Conservation (phyloP, 2,888 invertebrate genomes). For the Heliconius cydno region DNA sequence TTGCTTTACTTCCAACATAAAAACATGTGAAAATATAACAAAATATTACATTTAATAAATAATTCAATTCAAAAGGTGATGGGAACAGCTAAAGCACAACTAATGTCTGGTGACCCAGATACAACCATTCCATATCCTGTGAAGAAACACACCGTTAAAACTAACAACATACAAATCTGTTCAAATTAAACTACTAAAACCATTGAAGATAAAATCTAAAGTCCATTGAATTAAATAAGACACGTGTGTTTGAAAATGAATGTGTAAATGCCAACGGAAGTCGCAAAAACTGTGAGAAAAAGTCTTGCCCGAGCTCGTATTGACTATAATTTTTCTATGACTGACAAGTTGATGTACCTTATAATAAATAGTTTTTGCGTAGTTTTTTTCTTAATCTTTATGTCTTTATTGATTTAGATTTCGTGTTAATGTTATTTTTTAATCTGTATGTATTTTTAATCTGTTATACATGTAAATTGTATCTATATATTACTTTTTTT, state of each 20-base stretch:
- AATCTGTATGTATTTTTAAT: neutral
- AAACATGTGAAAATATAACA: neutral
- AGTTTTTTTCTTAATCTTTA: neutral
- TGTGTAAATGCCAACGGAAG: conserved; percentile 46
- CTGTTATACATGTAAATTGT: neutral
- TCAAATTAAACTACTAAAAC: conserved; percentile 5
- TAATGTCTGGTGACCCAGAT: conserved; percentile 25
- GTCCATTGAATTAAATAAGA: conserved; percentile 16
- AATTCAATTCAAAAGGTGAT: neutral
- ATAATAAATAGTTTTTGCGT: too few relatives aligned
- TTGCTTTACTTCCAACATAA: too few relatives aligned
- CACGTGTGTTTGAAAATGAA: conserved; percentile 22
- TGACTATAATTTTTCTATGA: conserved; percentile 18
- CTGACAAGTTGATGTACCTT: neutral
- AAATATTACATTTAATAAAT: neutral
- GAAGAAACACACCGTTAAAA: conserved; percentile 29
- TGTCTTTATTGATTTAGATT: neutral
- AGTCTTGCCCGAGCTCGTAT: conserved; percentile 9
- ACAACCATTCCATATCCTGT: conserved; percentile 26
- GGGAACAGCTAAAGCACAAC: neutral
- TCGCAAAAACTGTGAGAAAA: conserved; percentile 38
- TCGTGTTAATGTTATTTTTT: neutral
- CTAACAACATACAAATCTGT: conserved; percentile 16
- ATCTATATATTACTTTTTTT: neutral
- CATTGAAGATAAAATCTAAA: conserved; percentile 24